phyloP scores from a whole-genome alignment of 2,888 invertebrate genomes.

The Trichacis sp. region DNA sequence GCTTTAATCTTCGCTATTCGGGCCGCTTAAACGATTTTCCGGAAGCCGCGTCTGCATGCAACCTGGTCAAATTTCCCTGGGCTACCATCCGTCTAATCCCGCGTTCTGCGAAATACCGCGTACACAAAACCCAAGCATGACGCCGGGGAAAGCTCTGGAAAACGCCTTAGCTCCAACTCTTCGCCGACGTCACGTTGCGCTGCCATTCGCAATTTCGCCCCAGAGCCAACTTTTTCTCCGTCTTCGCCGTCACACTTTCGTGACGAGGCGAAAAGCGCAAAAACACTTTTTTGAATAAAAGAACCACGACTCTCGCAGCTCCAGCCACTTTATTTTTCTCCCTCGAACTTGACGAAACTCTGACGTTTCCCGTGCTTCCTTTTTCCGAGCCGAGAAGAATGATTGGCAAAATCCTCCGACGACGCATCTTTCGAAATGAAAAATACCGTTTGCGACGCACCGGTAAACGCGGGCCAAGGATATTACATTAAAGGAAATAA shows the following conservation, averaged over 20 bases:
- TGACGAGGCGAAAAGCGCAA: conserved; percentile 13
- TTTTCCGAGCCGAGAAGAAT: too few species aligned
- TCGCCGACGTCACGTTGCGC: conserved; percentile 10
- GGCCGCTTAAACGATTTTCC: conserved; percentile 44
- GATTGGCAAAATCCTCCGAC: too few species aligned
- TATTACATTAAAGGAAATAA: neutral
- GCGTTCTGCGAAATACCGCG: conserved; percentile 39
- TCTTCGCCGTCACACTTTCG: conserved; percentile 26
- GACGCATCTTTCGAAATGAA: too few species aligned
- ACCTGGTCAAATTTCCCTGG: conserved; percentile 44
- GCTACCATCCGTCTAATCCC: conserved; percentile 44
- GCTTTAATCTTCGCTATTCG: conserved; percentile 45
- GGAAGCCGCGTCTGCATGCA: conserved; percentile 42
- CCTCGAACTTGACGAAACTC: conserved; percentile 10
- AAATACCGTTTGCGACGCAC: too few species aligned
- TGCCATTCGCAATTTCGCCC: conserved; percentile 17
- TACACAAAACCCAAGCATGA: conserved; percentile 31
- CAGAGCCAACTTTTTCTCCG: conserved; percentile 16
- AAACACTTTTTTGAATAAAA: conserved; percentile 15
- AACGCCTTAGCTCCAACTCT: conserved; percentile 5
- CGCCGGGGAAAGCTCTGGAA: conserved; percentile 11
- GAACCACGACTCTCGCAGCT: conserved; percentile 11
- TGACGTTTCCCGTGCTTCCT: too few species aligned
- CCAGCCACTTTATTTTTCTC: conserved; percentile 20
- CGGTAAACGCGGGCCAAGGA: too few species aligned